Conservation (phyloP, 2,797 vertebrate genomes). For the Vultur gryphus region DNA sequence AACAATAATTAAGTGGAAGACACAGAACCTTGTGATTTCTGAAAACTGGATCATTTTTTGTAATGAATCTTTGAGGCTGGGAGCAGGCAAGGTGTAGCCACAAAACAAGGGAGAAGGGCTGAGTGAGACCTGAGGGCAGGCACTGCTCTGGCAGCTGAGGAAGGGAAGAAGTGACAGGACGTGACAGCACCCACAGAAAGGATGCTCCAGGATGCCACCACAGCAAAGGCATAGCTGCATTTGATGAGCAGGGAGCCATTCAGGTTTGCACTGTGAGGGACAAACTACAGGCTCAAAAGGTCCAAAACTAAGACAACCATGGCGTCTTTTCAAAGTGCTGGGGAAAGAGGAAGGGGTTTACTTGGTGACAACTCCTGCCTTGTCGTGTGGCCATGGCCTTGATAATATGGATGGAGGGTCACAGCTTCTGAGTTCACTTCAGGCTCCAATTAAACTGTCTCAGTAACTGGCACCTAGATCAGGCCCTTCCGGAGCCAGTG, state of each 20-base stretch:
- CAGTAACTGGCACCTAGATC: neutral
- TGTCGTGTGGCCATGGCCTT: neutral
- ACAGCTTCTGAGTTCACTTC: neutral
- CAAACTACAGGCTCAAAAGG: neutral
- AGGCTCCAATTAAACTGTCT: neutral
- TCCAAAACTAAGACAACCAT: neutral
- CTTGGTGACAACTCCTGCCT: neutral
- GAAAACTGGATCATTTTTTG: slow-evolving; percentile 13
- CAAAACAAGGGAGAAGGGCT: neutral
- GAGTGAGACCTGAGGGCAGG: neutral
- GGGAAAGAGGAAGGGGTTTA: neutral
- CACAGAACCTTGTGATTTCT: slow-evolving; percentile 16
- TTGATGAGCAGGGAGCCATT: neutral
- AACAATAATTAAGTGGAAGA: slow-evolving; percentile 56
- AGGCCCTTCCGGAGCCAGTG: neutral
- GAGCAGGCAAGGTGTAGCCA: neutral
- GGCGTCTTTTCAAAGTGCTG: neutral
- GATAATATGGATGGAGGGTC: neutral
- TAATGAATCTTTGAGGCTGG: neutral
- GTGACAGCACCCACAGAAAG: neutral
- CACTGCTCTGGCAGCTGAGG: neutral
- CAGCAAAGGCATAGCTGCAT: neutral
- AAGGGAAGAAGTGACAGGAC: neutral
- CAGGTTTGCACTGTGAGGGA: neutral
- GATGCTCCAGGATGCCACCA: neutral